phyloP scores from a whole-genome alignment of 1,140 invertebrate species.

The Bactericera cockerelli region DNA sequence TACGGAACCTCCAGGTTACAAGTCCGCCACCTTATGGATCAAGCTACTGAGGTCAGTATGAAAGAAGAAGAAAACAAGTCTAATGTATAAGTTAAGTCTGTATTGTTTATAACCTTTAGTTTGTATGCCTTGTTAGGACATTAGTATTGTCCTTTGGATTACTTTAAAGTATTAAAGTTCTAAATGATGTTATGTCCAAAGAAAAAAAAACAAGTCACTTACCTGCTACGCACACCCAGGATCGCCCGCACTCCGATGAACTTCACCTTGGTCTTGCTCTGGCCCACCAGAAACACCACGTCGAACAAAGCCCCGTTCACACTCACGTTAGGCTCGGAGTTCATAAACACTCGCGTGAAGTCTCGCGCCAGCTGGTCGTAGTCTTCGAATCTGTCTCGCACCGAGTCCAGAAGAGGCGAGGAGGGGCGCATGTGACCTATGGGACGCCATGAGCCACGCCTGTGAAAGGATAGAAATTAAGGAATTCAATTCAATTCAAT shows the following conservation, averaged over 20 bases:
- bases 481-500: no score
- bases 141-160: no score
- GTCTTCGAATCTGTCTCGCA: conserved; percentile 81
- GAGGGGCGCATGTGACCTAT: conserved; percentile 90
- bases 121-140: no score
- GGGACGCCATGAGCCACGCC: conserved; percentile 76
- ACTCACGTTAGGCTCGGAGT: conserved; percentile 49
- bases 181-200: no score
- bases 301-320: conserved; percentile 70
- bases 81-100: no score
- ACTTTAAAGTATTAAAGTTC: no score
- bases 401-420: conserved; percentile 78
- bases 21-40: no score
- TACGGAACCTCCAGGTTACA: no score
- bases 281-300: conserved; percentile 77
- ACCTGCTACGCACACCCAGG: conserved; percentile 75
- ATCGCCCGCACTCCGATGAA: conserved; percentile 74
- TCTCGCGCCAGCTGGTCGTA: conserved; percentile 87
- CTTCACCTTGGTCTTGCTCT: conserved; percentile 70
- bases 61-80: no score
- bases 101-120: no score
- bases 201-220: no score
- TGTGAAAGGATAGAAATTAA: conserved; percentile 23
- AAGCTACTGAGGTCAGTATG: no score
- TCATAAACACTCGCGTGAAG: conserved; percentile 77